Evolutionary conservation across 2,888 invertebrate genomes (phyloP).

Genomic region (Neoscelio sp.): DNA sequence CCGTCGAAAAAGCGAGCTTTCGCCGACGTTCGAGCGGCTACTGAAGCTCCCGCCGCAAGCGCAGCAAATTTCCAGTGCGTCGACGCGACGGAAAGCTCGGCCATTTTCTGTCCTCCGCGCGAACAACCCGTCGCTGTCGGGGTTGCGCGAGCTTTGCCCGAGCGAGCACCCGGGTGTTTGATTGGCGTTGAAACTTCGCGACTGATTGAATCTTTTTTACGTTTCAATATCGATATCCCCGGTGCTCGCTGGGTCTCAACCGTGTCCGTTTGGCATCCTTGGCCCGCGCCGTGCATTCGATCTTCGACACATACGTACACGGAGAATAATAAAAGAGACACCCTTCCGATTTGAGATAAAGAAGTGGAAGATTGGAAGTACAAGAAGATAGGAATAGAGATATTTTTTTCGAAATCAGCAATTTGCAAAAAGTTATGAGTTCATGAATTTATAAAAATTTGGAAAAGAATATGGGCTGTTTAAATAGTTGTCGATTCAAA

Average conservation of each 20-base stretch:
- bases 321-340: constrained; percentile 15
- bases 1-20: constrained; percentile 69
- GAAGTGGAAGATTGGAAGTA: too few relatives aligned
- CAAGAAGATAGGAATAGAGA: constrained; percentile 5
- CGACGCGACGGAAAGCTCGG: constrained; percentile 80
- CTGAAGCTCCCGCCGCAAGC: constrained; percentile 82
- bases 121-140: constrained; percentile 73
- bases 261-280: constrained; percentile 33
- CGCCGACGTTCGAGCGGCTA: constrained; percentile 81
- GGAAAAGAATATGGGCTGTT: too few relatives aligned
- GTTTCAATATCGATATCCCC: constrained; percentile 72
- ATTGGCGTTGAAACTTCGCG: constrained; percentile 82
- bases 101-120: constrained; percentile 77
- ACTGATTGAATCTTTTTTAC: constrained; percentile 83
- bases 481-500: too few relatives aligned
- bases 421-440: not conserved
- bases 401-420: not conserved
- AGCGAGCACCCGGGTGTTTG: constrained; percentile 77
- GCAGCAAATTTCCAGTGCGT: constrained; percentile 81
- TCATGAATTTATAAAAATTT: constrained; percentile 9
- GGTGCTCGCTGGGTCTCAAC: constrained; percentile 18
- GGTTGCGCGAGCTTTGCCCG: constrained; percentile 73
- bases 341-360: constrained; percentile 3
- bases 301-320: constrained; percentile 9
- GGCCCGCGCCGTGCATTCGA: constrained; percentile 12